Percentiles rank a stretch among this genome's conserved stretches.
phyloP scores from a whole-genome alignment of 2,797 vertebrate genomes.

The Halcyon badia region DNA sequence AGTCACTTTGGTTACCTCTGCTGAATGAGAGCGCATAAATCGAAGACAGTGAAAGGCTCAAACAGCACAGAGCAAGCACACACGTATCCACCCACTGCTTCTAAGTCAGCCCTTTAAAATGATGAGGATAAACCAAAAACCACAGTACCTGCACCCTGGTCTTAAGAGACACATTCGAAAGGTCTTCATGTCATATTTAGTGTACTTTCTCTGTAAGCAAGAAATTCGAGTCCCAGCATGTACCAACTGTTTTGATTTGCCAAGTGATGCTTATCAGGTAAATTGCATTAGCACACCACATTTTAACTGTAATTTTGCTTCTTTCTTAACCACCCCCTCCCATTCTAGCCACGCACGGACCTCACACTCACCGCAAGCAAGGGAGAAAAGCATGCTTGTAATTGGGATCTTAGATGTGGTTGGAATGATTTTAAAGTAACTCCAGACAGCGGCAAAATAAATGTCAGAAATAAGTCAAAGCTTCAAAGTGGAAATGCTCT shows the following conservation, averaged over 20 bases:
- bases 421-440: neutral
- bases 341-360: fast-evolving
- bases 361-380: neutral
- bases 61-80: neutral
- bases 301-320: neutral
- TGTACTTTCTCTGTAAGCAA: neutral
- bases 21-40: neutral
- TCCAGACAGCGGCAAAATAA: neutral
- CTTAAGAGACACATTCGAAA: neutral
- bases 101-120: neutral
- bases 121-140: fast-evolving
- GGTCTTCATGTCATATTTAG: neutral
- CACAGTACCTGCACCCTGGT: neutral
- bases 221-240: neutral
- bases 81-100: neutral
- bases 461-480: neutral
- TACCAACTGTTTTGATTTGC: neutral
- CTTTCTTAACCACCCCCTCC: neutral
- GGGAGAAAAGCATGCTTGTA: neutral
- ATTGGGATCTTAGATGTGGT: neutral
- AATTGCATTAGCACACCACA: neutral
- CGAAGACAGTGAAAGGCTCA: neutral
- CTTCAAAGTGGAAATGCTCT: neutral
- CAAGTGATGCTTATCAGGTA: neutral
- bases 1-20: neutral